Evolutionary conservation across 2,113 vertebrate genomes (phyloP).

Genomic region (Dunckerocampus dactyliophorus): DNA sequence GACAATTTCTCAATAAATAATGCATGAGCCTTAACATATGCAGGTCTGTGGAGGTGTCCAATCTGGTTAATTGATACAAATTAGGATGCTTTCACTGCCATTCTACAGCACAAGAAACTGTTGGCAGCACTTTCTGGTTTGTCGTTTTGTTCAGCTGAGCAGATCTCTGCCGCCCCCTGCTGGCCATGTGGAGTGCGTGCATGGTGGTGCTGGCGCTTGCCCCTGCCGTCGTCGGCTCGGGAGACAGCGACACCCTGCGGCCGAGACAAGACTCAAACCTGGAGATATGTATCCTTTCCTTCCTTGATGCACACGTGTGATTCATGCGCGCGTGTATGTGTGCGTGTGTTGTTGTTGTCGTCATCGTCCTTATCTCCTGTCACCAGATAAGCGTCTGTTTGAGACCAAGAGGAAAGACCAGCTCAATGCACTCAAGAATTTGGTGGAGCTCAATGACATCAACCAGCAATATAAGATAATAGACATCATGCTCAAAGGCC

Average conservation of each 20-base stretch:
- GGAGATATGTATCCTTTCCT: constrained; percentile 92
- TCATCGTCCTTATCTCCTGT: constrained; percentile 43
- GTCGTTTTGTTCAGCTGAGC: constrained; percentile 14
- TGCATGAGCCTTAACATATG: no score
- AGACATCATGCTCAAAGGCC: constrained; percentile 97
- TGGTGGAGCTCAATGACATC: constrained; percentile 91
- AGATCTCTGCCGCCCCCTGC: constrained; percentile 53
- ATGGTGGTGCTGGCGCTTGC: constrained; percentile 69
- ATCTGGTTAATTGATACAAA: not conserved
- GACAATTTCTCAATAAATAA: no score
- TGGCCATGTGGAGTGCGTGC: constrained; percentile 75
- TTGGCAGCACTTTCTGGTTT: not conserved
- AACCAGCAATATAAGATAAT: constrained; percentile 99
- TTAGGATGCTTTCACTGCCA: not conserved
- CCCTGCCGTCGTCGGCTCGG: constrained; percentile 55
- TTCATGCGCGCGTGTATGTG: not conserved
- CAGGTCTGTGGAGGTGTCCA: not conserved
- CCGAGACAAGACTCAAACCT: constrained; percentile 80
- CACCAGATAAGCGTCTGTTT: constrained; percentile 93
- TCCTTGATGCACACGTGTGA: not conserved
- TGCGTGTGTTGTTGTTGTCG: constrained; percentile 6
- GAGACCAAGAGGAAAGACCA: constrained; percentile 97
- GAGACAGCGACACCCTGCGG: constrained; percentile 68
- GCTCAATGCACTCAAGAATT: constrained; percentile 90
- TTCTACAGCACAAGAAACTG: not conserved